Evolutionary conservation across 2,113 vertebrate genomes (phyloP), one percentile per base, ranked within the genome.

Genomic region (Tenrec ecaudatus): DNA sequence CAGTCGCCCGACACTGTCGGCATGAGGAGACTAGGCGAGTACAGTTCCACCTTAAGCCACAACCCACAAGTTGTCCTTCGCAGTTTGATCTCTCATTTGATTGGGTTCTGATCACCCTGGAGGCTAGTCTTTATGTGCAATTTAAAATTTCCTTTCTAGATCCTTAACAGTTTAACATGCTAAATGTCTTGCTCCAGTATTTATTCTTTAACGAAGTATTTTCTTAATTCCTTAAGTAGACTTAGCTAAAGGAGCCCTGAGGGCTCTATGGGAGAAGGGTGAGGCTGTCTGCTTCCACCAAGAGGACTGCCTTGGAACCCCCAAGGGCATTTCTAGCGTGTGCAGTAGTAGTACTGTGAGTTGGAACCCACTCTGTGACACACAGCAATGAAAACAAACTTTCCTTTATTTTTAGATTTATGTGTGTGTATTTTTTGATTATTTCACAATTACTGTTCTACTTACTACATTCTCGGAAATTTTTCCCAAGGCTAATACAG

Each of bases 401-500:
- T 29, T 53, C 47, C 47, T 53, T 53, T 53, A 10, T 53, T 53
- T 5, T 53, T 53, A 47, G 43, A 47, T 5, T 47, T 47, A 10
- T 6, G 43, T 47, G 43, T 47, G 43, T 47, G 43, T 47, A 47
- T n/a, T 83, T 53, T 75, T 47, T 89, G 36, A 62, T 92, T 76
- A 62, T 64, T 53, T 93, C 84, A 47, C 86, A 86, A 29, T 81
- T 75, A 93, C 66, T 91, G 68, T 71, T 29, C 2, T 83, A 29
- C 69, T 81, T 85, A 79, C 14, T 79, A 7, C 68, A 36, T 76
- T 88, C 66, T 81, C 47, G 88, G 66, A 93, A 69, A 89, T 33
- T 82, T 90, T n/a, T 62, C 77, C 60, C 27, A 29, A 91, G 77
- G 43, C 9, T 80, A 91, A 87, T 90, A 40, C 60, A 86, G 33